These are phyloP conservation scores for Aegotheles bennettii DNA, from an alignment of 2,113 vertebrate species.

Conservation along the genomic window DNA sequence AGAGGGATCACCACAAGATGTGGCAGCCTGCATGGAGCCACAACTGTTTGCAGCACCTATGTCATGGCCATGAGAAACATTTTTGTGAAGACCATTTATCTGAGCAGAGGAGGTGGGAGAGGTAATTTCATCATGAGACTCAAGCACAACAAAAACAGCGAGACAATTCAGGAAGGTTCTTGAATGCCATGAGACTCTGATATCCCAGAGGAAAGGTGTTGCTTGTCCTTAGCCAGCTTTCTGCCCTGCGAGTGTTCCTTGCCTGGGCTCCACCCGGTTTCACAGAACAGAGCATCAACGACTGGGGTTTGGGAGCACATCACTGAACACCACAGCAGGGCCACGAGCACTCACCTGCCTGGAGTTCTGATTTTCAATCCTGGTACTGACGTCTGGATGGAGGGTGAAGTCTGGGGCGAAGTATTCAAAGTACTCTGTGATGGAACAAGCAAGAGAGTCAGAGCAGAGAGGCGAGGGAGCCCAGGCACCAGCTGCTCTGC, in stretches of 20 bases:
- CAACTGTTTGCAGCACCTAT: background rate
- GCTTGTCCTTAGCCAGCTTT: rapidly evolving
- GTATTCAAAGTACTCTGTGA: constrained; percentile 95
- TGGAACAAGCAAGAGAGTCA: background rate
- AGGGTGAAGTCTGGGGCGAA: constrained; percentile 98
- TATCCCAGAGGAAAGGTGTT: background rate
- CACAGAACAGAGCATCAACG: background rate
- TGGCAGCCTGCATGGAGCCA: background rate
- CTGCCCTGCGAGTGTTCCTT: background rate
- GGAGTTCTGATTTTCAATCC: constrained; percentile 98
- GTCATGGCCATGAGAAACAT: background rate
- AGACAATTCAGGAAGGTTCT: background rate
- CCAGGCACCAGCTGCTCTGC: background rate
- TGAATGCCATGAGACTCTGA: background rate
- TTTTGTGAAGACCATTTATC: background rate
- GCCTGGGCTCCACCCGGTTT: background rate
- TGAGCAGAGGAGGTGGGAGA: background rate
- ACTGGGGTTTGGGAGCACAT: background rate
- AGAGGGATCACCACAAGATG: background rate
- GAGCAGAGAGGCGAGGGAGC: background rate
- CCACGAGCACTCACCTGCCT: constrained; percentile 81
- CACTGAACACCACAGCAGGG: rapidly evolving
- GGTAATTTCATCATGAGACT: too few species aligned
- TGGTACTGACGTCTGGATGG: constrained; percentile 96
- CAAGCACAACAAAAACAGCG: background rate